Evolutionary conservation across 2,888 invertebrate genomes (phyloP), one percentile per base, ranked within the genome.

Genomic region (Cloeon dipterum): DNA sequence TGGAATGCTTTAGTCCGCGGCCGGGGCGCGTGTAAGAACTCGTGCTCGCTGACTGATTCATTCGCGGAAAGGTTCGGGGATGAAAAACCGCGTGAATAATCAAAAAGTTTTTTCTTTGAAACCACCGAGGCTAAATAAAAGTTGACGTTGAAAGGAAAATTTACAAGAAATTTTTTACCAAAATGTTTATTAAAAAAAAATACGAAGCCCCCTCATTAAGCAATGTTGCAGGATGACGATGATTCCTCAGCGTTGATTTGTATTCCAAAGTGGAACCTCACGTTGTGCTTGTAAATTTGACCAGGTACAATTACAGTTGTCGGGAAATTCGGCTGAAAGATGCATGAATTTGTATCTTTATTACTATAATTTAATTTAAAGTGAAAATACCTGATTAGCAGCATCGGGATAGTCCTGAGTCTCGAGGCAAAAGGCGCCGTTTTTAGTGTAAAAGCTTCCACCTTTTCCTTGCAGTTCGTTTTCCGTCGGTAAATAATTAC

Each of bases 351-450:
- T 48, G 43, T 44, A 23, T 23, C 8, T 23, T 8, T 8, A 11
- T 11, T n/a, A n/a, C n/a, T n/a, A n/a, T n/a, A n/a, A n/a, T 7
- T 8, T 7, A 23, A 7, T 11, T 23, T 23, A 23, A 7, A 23
- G 23, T 8, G 8, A 13, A 20, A 33, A 36, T 8, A 77, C 78
- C 53, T 81, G 73, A 56, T 89, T 83, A 1, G 82, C 62, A 10
- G 88, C 82, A 57, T 94, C 82, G 0, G 93, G 91, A 59, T 74
- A 91, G 52, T 83, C 82, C 57, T 93, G 91, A 0, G 91, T 81
- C 62, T 91, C 88, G 37, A 91, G 58, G 50, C 86, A 88, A 49
- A 91, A 72, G 3, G 78, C 79, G 1, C 76, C 76, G 47, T 83
- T 82, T 43, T 70, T 73, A 39, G 61, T 66, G 51, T 89, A 89